Evolutionary conservation across 2,113 vertebrate species (phyloP).

Genomic region (Gopherus evgoodei): DNA sequence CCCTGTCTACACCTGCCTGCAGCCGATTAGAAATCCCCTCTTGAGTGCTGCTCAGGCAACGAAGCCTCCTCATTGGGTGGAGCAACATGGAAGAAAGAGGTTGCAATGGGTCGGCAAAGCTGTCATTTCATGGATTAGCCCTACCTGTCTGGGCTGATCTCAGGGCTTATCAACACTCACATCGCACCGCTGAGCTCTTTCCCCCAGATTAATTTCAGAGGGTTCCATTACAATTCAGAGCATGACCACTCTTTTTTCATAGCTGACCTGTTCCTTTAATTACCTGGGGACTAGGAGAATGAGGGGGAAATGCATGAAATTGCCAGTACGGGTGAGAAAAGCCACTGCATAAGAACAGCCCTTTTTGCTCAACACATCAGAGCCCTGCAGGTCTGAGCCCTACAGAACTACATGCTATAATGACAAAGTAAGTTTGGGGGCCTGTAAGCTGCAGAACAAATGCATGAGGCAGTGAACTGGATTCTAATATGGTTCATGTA

Average conservation of each 20-base stretch:
- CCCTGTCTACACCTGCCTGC: not conserved
- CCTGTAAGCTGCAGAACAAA: not conserved
- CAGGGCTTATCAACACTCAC: slow-evolving; percentile 2
- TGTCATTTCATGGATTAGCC: accelerated
- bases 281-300: not conserved
- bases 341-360: not conserved
- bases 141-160: accelerated
- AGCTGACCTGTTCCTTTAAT: not conserved
- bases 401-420: not conserved
- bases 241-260: not conserved
- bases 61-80: not conserved
- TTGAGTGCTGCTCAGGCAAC: accelerated
- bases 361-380: accelerated
- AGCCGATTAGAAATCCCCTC: not conserved
- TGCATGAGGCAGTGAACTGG: not conserved
- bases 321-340: not conserved
- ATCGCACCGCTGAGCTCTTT: not conserved
- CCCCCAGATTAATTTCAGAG: not conserved
- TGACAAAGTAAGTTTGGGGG: not conserved
- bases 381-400: not conserved
- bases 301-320: not conserved
- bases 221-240: not conserved
- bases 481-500: not conserved
- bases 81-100: not conserved
- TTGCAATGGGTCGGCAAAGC: not conserved